Base-by-base conservation (phyloP, 2,888 invertebrate genomes). In the Allophyes oxyacanthae region DNA sequence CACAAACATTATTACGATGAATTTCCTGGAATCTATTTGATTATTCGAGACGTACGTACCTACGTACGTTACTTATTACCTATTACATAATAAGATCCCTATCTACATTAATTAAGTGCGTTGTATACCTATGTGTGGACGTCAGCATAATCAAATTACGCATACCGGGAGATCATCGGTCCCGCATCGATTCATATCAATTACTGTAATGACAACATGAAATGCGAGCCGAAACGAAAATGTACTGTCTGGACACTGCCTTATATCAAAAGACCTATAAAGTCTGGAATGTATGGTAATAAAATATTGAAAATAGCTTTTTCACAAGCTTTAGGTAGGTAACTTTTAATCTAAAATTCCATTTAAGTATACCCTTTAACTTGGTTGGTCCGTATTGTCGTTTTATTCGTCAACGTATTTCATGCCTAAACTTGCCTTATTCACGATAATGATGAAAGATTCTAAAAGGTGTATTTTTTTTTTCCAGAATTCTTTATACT, bases 151-250 rank as follows among this genome's bases (percentile, higher is more conserved):
- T 71, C 48, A 61, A 65, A 65, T 72, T 65, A 65, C 48, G 41
- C 33, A 42, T n/a, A 20, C 25, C 33, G 6, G 36, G 49, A 62
- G 49, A 62, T 55, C 56, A 48, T 42, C 36, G 55, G 44, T 53
- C 41, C 52, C 6, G 48, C 41, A 49, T 44, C 55, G 37, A 72
- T 61, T 70, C 41, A 71, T 74, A 70, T 65, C 51, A 65, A 75
- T 74, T 62, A 74, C 42, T 25, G 14, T 73, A 58, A 71, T 51
- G 51, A 58, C 50, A 8, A 61, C 32, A 25, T 3, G 33, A 13
- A 6, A 41, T 42, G 36, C 45, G 15, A 51, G 43, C 11, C 30
- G 42, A 32, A 37, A 4, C 20, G 45, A 36, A 45, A 41, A 59
- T 44, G 36, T 36, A 42, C 40, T 48, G 25, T 49, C 37, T 34